Evolutionary conservation across 2,888 invertebrate species (phyloP), one percentile per base, ranked within the genome.

Genomic region (Aleiodes leptofemur): DNA sequence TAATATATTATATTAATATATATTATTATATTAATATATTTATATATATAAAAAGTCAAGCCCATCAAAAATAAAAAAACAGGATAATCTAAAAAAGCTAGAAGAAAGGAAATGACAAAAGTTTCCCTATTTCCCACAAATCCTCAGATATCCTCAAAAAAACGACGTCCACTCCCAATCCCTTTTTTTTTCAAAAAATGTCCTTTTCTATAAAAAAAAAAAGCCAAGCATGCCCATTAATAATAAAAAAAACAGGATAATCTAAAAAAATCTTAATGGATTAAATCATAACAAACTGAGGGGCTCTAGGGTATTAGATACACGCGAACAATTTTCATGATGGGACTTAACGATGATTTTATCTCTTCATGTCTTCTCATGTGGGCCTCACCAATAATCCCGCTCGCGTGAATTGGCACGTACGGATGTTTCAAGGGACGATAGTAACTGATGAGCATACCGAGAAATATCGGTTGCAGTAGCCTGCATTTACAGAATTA

Each of bases 391-490:
- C 78, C 76, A 57, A 79, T 69, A 66, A 56, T 76, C 57, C 55
- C 31, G 34, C 70, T 74, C 64, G 78, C 76, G 57, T 82, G 78
- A 70, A 80, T 55, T 70, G 84, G 76, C 43, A 78, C 72, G 76
- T 80, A 79, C 31, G 74, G 72, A 56, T 69, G 55, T 78, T 82
- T 83, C 75, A 69, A 34, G n/a, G 90, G 91, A 81, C 88, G 90
- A 88, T 92, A 94, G 87, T 92, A 92, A 74, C 91, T 90, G 77
- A 94, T 90, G 79, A 94, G 86, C 76, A 92, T 90, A 55, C 93
- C 93, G 82, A 94, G 89, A 85, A 93, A 92, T 79, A 93, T 86
- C 43, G 94, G 94, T 87, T 94, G 94, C 83, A 92, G 91, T 85
- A 94, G 91, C 89, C 94, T 94, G 87, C 76, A 82, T 79, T 23